Conservation (phyloP, 2,113 vertebrate species). For the Festucalex cinctus region DNA sequence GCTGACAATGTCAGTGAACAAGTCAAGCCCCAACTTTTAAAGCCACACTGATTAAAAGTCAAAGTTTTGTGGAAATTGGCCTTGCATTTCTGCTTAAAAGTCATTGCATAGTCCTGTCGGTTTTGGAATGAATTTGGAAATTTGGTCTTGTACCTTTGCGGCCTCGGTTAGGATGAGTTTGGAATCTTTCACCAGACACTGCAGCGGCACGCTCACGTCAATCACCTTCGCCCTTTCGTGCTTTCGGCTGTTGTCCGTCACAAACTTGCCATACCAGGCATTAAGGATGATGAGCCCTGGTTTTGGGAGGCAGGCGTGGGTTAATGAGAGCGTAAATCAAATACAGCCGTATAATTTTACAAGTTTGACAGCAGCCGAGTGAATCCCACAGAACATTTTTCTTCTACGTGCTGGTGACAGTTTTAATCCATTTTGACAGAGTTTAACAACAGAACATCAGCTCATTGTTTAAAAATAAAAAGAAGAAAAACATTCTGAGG, state of each 20-base stretch:
- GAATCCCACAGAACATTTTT: not conserved
- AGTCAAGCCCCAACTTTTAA: too few relatives aligned
- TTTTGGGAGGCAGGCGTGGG: constrained; percentile 4
- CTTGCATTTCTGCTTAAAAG: not conserved
- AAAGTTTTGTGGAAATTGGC: not conserved
- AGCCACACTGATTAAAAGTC: not conserved
- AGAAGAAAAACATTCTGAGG: constrained; percentile 14
- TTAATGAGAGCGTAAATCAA: not conserved
- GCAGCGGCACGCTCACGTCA: constrained; percentile 92
- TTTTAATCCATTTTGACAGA: not conserved
- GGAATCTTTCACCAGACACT: constrained; percentile 97
- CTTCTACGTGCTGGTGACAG: not conserved
- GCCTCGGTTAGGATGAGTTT: constrained; percentile 97
- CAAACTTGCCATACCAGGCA: constrained; percentile 98
- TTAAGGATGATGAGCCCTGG: constrained; percentile 93
- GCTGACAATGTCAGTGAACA: too few relatives aligned
- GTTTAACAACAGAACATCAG: not conserved
- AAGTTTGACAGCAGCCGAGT: not conserved
- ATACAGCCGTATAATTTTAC: not conserved
- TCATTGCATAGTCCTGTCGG: not conserved
- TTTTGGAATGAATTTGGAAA: not conserved
- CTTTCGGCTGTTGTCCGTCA: constrained; percentile 89
- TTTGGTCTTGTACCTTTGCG: constrained; percentile 78
- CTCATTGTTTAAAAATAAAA: constrained; percentile 9
- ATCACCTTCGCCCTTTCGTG: constrained; percentile 93